phyloP scores from a whole-genome alignment of 2,113 vertebrate genomes.

The Motacilla alba region DNA sequence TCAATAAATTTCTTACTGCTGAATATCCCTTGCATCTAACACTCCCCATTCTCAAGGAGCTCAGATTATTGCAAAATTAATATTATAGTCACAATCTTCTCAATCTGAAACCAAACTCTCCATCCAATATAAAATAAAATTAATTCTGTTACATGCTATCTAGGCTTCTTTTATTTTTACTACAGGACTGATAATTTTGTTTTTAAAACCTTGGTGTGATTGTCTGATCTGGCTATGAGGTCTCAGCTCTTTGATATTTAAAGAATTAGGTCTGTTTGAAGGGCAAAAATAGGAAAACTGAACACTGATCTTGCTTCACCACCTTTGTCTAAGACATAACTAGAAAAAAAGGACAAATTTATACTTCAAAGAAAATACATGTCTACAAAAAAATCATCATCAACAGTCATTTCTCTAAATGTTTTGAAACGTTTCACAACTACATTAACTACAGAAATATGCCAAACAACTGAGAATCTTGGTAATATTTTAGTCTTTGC shows the following conservation, averaged over 20 bases:
- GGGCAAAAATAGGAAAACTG: not conserved
- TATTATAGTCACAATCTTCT: not conserved
- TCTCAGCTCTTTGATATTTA: not conserved
- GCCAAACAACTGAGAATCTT: conserved; percentile 25
- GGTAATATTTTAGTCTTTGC: conserved; percentile 51
- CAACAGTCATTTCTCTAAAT: conserved; percentile 12
- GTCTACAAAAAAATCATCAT: not conserved
- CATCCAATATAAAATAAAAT: not conserved
- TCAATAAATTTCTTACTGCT: not conserved
- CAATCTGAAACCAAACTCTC: not conserved
- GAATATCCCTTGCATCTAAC: not conserved
- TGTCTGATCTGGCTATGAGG: not conserved
- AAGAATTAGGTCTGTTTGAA: not conserved
- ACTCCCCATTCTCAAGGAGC: not conserved
- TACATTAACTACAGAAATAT: conserved; percentile 58
- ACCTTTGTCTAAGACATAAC: not conserved
- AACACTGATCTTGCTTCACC: not conserved
- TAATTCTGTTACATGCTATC: not conserved
- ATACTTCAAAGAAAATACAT: not conserved
- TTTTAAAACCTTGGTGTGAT: not conserved
- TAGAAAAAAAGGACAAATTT: not conserved
- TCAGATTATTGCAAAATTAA: not conserved
- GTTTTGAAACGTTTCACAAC: conserved; percentile 48
- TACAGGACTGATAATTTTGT: not conserved
- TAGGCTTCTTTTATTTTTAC: not conserved